Evolutionary conservation across 2,797 vertebrate genomes (phyloP).

Genomic region (Agapornis canus): DNA sequence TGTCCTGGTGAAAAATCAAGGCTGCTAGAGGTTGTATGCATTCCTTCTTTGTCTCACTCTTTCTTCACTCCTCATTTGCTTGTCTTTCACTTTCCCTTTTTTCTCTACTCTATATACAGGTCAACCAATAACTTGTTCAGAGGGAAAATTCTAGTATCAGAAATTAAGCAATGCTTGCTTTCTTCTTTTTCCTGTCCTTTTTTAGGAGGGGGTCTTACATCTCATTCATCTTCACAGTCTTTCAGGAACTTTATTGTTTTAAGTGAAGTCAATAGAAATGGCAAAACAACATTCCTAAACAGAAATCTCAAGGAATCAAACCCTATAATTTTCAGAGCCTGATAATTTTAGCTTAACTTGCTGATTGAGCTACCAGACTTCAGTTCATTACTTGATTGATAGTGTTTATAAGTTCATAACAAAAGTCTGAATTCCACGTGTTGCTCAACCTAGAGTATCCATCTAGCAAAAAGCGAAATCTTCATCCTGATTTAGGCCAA

Average conservation of each 20-base stretch:
- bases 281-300: background rate
- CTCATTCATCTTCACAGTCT: background rate
- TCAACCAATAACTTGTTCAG: background rate
- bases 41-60: background rate
- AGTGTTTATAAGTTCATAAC: background rate
- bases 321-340: background rate
- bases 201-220: background rate
- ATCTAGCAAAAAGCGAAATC: background rate
- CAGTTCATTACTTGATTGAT: background rate
- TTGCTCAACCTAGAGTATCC: background rate
- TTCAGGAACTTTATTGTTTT: background rate
- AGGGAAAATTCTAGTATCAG: background rate
- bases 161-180: background rate
- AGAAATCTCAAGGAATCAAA: background rate
- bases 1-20: slow-evolving; percentile 14
- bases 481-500: background rate
- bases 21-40: background rate
- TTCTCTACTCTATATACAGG: background rate
- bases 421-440: background rate
- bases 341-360: background rate
- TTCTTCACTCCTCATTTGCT: background rate
- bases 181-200: background rate
- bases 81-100: background rate
- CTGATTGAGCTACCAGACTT: background rate
- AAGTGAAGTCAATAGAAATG: background rate